Conservation (phyloP, 1,140 invertebrate genomes). For the Drosophila kohkoa region DNA sequence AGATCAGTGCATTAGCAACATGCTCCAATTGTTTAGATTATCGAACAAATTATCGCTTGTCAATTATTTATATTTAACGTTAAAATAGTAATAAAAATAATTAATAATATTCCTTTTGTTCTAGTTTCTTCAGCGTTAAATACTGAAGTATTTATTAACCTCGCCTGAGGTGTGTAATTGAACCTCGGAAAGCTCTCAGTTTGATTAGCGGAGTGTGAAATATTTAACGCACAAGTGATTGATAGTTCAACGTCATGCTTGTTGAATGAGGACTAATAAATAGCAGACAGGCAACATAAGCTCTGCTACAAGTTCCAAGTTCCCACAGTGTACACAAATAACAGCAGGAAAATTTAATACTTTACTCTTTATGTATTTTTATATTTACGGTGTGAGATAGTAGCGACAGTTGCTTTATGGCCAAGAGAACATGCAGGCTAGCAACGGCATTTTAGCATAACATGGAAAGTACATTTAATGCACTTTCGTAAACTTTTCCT, state of each 20-base stretch:
- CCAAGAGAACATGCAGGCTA: not conserved
- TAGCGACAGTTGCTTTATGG: not conserved
- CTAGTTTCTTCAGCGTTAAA: too few species aligned
- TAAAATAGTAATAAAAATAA: too few species aligned
- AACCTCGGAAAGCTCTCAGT: constrained; percentile 56
- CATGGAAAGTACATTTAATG: constrained; percentile 53
- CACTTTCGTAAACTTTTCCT: constrained; percentile 31
- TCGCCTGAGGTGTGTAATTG: constrained; percentile 26
- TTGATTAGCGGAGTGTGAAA: constrained; percentile 59
- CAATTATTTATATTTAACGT: not conserved
- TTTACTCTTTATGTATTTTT: not conserved
- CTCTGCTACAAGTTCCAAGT: not conserved
- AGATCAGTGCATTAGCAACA: constrained; percentile 35
- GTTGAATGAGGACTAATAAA: not conserved
- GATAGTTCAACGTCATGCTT: constrained; percentile 41
- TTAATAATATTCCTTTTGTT: too few species aligned
- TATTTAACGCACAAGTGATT: constrained; percentile 59
- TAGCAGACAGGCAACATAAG: not conserved
- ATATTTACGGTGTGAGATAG: constrained; percentile 3
- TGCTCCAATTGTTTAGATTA: not conserved
- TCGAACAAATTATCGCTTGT: constrained; percentile 56
- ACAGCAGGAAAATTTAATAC: constrained; percentile 17
- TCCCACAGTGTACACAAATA: constrained; percentile 7
- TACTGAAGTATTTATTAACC: too few species aligned
- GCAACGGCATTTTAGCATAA: constrained; percentile 9